Conservation (phyloP, 2,888 invertebrate genomes). For the Stegophylla sp. region DNA sequence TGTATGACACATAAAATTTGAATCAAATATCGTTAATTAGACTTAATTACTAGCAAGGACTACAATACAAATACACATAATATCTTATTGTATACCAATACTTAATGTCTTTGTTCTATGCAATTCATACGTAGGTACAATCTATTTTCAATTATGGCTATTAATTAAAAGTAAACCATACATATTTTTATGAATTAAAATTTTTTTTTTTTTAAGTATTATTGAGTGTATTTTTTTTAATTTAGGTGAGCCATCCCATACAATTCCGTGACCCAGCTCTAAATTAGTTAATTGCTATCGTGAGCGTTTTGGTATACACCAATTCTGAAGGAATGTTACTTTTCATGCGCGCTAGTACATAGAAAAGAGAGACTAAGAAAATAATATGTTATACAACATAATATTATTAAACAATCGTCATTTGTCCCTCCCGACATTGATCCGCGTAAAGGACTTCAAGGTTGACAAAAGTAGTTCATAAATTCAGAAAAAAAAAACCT, state of each 20-base stretch:
- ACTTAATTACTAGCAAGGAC: conserved; percentile 33
- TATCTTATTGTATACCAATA: too few species aligned
- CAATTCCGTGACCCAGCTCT: conserved; percentile 26
- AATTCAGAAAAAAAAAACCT: conserved; percentile 30
- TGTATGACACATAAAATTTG: conserved; percentile 11
- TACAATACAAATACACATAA: background rate
- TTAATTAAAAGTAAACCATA: conserved; percentile 11
- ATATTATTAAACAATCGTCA: conserved; percentile 29
- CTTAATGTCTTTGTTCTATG: too few species aligned
- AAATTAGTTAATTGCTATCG: conserved; percentile 41
- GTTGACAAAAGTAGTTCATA: conserved; percentile 18
- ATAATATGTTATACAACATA: conserved; percentile 3
- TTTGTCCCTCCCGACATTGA: conserved; percentile 9
- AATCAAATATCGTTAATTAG: conserved; percentile 41
- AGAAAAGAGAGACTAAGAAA: background rate
- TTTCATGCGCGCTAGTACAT: background rate
- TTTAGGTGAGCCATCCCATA: background rate
- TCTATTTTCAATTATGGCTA: background rate
- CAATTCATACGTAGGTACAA: too few species aligned
- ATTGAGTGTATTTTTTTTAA: conserved; percentile 2
- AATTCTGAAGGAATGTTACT: conserved; percentile 42
- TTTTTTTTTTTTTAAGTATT: background rate
- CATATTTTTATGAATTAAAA: background rate
- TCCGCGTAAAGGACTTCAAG: conserved; percentile 29
- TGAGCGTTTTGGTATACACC: background rate